Evolutionary conservation across 2,113 vertebrate species (phyloP), one percentile per base, ranked within the genome.

Genomic region (Callipepla californica): DNA sequence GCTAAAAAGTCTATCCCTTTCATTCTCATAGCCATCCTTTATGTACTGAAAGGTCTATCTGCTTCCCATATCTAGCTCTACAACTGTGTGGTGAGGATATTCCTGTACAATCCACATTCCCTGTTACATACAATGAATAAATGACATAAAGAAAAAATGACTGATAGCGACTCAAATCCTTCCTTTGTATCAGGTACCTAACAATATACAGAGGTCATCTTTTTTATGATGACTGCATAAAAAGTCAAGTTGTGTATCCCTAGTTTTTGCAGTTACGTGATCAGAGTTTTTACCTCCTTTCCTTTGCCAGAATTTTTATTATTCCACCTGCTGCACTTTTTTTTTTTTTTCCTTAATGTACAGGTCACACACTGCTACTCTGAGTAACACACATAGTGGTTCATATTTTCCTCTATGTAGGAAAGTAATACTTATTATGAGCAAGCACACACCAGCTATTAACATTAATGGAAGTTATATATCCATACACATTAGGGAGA

Each of bases 361-460:
- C 55, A 93, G 17, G 44, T 83, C 74, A 95, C 77, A 84, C 18
- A 59, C 18, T 34, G 59, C 79, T 88, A n/a, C 38, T 73, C 58
- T 32, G 32, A 72, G 47, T 63, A 90, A 68, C 14, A 30, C 4
- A 38, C 17, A 30, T 1, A 76, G 45, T 26, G 22, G 22, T 62
- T 17, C 40, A 53, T 26, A 59, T 79, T 73, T 67, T 19, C 44
- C 59, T 73, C n/a, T 86, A 5, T 34, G 22, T 85, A 42, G 42
- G 55, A 76, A 88, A 45, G 57, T 93, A 96, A 96, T 80, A 72
- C 38, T 94, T 93, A 9, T 59, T 92, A 90, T 20, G 7, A 68
- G 59, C n/a, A 86, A 96, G 72, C 91, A 67, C 6, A 84, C 21
- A 85, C 25, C 58, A 93, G 34, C 36, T 30, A 42, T 83, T 77